Evolutionary conservation across 2,113 vertebrate species (phyloP), one percentile per base, ranked within the genome.

Genomic region (Ptilonorhynchus violaceus): DNA sequence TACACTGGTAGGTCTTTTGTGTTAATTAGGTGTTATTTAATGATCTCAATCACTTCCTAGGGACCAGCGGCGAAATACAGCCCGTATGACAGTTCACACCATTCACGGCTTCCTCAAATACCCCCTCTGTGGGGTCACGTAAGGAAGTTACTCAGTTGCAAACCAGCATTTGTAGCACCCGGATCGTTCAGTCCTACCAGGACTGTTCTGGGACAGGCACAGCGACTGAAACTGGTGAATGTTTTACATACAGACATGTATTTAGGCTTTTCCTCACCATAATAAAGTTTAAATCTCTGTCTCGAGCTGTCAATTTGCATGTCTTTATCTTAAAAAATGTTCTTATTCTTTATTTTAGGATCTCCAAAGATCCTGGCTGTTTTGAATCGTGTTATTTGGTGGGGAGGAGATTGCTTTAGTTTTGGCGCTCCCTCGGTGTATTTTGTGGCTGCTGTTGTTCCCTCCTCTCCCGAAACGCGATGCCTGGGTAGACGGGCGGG

Each of bases 141-240:
- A 2, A 20, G 23, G 1, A 5, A 53, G 11, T 31, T n/a, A 10
- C 25, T 46, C 13, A 2, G 6, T 31, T 37, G 17, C 42, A 35
- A 19, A 59, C 5, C 27, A 25, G 17, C 21, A 5, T 49, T 62
- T 24, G 27, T 55, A 9, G 14, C 14, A 4, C 31, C 4, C 2
- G 0, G 3, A 2, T 2, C 42, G 31, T 31, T 44, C 72, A 49
- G 39, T 15, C 27, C 0, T 9, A 7, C 31, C 50, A 6, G 1
- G 21, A 27, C 4, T 0, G 13, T 15, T n/a, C 16, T 42, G 52
- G 19, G 31, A 21, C 39, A 58, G n/a, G 28, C 44, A 12, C 0
- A n/a, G 72, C 1, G 3, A 18, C 33, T 7, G 14, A n/a, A 72
- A 33, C 30, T 8, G 49, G 42, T 20, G 28, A 52, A 11, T 31